Conservation (phyloP, 2,797 vertebrate species). For the Tokudaia muenninki region DNA sequence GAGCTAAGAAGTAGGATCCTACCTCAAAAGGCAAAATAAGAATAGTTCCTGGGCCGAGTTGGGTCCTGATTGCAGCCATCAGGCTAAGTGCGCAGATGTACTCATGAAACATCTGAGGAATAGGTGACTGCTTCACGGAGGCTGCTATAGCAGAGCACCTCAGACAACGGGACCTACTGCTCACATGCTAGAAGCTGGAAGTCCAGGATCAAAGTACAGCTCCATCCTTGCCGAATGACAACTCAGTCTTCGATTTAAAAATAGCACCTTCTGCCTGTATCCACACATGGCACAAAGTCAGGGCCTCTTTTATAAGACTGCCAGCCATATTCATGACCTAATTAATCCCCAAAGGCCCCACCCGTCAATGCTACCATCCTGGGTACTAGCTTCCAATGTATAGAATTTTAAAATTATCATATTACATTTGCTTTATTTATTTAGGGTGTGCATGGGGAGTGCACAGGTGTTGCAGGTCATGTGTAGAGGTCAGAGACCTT, state of each 20-base stretch:
- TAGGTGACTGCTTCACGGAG: rapidly evolving
- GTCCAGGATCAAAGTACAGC: background rate
- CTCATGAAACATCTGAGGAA: background rate
- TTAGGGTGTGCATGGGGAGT: background rate
- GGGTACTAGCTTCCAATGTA: background rate
- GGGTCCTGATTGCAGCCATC: background rate
- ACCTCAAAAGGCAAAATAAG: background rate
- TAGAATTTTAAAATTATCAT: background rate
- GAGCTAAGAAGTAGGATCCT: no score
- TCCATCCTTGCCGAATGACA: background rate
- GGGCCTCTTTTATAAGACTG: background rate
- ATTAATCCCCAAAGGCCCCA: background rate
- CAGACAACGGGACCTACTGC: background rate
- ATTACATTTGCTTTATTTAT: background rate
- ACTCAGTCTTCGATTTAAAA: background rate
- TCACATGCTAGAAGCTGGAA: background rate
- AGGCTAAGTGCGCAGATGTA: background rate
- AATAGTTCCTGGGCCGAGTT: background rate
- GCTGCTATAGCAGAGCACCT: background rate
- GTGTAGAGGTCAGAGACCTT: background rate
- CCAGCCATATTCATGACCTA: background rate
- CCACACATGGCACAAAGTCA: background rate
- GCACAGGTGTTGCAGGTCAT: background rate
- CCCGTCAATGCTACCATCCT: background rate
- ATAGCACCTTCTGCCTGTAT: background rate